Conservation (phyloP, 2,888 invertebrate species). For the Morpho deidamia region DNA sequence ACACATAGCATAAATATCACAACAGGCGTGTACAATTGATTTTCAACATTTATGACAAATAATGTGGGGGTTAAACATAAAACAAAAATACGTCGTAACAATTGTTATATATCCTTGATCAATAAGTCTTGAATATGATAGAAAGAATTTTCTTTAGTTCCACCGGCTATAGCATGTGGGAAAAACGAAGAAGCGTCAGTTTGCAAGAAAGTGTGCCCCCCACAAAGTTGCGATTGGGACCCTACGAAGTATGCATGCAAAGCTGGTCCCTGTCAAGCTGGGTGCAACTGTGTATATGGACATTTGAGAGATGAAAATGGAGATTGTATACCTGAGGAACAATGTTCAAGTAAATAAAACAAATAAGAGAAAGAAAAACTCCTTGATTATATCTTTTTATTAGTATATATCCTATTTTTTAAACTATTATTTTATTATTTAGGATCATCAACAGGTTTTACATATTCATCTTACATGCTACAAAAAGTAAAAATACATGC, state of each 20-base stretch:
- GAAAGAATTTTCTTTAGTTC: neutral
- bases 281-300: constrained; percentile 41
- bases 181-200: neutral
- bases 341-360: constrained; percentile 27
- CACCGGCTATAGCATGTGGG: neutral
- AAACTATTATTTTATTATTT: too few species aligned
- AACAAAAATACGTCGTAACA: too few species aligned
- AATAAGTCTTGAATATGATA: too few species aligned
- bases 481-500: too few species aligned
- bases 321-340: constrained; percentile 34
- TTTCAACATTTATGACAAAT: too few species aligned
- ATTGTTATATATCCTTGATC: too few species aligned
- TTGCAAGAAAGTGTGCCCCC: constrained; percentile 10
- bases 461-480: too few species aligned
- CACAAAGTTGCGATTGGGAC: constrained; percentile 26
- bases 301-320: constrained; percentile 35
- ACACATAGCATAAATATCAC: too few species aligned
- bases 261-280: constrained; percentile 33
- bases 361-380: neutral
- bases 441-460: too few species aligned
- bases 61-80: too few species aligned
- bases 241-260: constrained; percentile 24
- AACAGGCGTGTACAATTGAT: too few species aligned
- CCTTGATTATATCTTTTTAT: neutral
- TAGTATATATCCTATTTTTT: too few species aligned